Evolutionary conservation across 1,140 invertebrate genomes (phyloP).

Genomic region (Drusus annulatus): DNA sequence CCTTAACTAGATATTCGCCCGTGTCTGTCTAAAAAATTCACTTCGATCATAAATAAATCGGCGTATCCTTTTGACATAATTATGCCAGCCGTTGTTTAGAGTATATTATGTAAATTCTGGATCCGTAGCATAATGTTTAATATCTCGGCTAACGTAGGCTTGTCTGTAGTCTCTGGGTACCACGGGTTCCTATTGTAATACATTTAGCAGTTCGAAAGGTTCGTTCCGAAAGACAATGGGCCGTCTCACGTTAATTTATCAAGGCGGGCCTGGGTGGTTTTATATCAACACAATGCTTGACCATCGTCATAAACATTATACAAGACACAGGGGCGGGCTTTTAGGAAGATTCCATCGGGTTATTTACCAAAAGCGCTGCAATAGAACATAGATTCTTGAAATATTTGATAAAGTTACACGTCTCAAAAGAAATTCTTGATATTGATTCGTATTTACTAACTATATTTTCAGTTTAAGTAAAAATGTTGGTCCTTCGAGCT

Average conservation of each 20-base stretch:
- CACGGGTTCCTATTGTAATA: constrained; percentile 11
- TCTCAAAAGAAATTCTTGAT: too few species aligned
- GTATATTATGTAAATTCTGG: constrained; percentile 12
- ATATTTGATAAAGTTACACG: too few species aligned
- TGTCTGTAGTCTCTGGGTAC: too few species aligned
- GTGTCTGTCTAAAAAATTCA: not conserved
- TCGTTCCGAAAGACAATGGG: constrained; percentile 16
- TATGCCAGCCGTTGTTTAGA: constrained; percentile 1
- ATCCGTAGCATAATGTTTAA: not conserved
- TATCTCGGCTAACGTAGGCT: too few species aligned
- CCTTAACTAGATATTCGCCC: too few species aligned
- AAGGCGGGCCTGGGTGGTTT: constrained; percentile 32
- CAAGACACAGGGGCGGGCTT: not conserved
- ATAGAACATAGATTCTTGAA: too few species aligned
- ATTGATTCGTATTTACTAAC: too few species aligned
- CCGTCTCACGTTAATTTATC: constrained; percentile 22
- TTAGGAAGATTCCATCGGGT: not conserved
- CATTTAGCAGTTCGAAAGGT: constrained; percentile 17
- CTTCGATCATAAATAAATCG: constrained; percentile 9
- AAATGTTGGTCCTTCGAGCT: too few species aligned
- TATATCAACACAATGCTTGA: constrained; percentile 39
- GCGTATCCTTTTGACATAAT: constrained; percentile 36
- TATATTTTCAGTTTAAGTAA: too few species aligned
- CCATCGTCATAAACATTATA: constrained; percentile 40
- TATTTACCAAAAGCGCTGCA: too few species aligned